Conservation (phyloP, 64 coral and sea anemone genomes). For the Hydrozoanthus tunicans region DNA sequence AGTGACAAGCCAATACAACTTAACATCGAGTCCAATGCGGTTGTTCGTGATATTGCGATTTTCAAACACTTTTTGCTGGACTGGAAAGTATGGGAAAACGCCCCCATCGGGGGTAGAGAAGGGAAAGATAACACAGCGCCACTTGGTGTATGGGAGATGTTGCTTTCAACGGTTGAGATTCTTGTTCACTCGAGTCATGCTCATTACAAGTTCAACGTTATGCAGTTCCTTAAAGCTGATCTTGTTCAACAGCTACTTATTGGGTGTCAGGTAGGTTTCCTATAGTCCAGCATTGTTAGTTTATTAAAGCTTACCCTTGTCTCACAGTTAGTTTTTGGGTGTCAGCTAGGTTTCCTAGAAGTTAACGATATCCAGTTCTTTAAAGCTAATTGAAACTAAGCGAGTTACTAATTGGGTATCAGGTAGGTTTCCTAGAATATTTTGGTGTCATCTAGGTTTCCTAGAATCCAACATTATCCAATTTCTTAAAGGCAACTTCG, state of each 20-base stretch:
- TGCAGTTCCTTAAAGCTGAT: slow-evolving; percentile 90
- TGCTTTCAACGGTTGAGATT: slow-evolving; percentile 88
- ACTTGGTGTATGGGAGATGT: slow-evolving; percentile 85
- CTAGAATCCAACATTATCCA: no score
- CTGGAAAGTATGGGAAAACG: slow-evolving; percentile 93
- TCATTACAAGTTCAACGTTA: slow-evolving; percentile 88
- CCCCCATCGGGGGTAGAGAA: neutral
- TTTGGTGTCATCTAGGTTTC: no score
- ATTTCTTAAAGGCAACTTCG: no score
- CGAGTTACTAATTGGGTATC: no score
- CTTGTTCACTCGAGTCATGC: slow-evolving; percentile 80
- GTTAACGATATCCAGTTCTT: no score
- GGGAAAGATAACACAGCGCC: neutral
- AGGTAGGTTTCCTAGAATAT: no score
- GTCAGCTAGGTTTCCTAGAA: no score
- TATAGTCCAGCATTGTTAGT: neutral
- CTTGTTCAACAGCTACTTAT: slow-evolving; percentile 88
- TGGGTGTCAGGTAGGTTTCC: slow-evolving; percentile 84
- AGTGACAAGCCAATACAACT: slow-evolving; percentile 86
- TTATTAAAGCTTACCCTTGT: neutral
- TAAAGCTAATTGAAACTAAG: no score
- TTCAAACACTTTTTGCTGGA: slow-evolving; percentile 95
- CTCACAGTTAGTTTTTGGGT: neutral
- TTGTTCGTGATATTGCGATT: slow-evolving; percentile 88
- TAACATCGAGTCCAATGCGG: slow-evolving; percentile 94